Conservation (phyloP, 2,888 invertebrate species). For the Phyllotreta cruciferae region DNA sequence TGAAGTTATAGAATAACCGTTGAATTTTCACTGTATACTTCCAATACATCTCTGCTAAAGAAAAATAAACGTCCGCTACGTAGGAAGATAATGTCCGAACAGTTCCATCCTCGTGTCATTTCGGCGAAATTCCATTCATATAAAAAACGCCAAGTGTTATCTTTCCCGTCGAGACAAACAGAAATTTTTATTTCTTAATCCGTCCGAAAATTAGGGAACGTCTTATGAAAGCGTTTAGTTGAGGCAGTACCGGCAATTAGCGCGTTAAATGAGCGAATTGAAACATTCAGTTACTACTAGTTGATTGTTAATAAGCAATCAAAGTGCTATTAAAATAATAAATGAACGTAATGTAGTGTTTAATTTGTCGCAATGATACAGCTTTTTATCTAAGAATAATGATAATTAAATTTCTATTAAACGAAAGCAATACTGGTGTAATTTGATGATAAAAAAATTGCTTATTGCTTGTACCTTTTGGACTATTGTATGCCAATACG, state of each 20-base stretch:
- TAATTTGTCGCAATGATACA: no score
- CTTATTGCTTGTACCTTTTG: no score
- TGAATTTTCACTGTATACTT: no score
- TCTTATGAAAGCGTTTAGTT: conserved; percentile 11
- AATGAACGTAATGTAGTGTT: no score
- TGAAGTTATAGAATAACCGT: neutral
- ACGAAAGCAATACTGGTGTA: no score
- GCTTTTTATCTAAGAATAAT: no score
- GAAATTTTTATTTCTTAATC: conserved; percentile 29
- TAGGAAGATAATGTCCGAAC: conserved; percentile 17
- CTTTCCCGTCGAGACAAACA: conserved; percentile 18
- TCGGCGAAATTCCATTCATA: conserved; percentile 14
- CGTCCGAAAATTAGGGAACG: conserved; percentile 16
- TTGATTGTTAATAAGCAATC: no score
- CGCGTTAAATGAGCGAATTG: neutral
- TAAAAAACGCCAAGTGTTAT: conserved; percentile 23
- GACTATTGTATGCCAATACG: no score
- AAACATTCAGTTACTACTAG: no score
- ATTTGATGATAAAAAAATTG: no score
- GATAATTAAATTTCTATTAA: no score
- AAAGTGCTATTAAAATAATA: no score
- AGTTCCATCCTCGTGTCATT: conserved; percentile 16
- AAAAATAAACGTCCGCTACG: conserved; percentile 7
- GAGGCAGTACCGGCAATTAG: neutral
- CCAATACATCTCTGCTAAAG: conserved; percentile 6